Conservation (phyloP, 2,797 vertebrate genomes). For the Peromyscus attwateri region DNA sequence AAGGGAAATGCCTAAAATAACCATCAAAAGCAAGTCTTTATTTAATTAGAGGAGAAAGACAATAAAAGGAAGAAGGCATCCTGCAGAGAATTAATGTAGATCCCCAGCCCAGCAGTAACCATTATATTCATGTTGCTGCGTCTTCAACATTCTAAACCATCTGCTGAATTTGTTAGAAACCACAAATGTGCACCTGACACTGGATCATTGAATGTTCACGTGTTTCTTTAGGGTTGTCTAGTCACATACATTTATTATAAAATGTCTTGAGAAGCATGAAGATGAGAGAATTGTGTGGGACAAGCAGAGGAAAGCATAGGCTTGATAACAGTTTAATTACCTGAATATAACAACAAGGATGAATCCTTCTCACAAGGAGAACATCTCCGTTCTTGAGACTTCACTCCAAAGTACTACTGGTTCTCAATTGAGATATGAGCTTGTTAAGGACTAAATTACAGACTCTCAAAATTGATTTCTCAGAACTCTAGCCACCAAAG, state of each 20-base stretch:
- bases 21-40: neutral
- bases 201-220: no score
- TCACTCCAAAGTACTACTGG: neutral
- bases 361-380: neutral
- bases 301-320: neutral
- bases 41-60: neutral
- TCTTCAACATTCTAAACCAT: neutral
- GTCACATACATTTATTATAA: neutral
- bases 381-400: neutral
- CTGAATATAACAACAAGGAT: neutral
- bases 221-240: neutral
- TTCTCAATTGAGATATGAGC: neutral
- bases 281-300: neutral
- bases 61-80: neutral
- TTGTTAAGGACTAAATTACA: neutral
- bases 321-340: neutral
- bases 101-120: neutral
- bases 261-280: neutral
- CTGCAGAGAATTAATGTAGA: neutral
- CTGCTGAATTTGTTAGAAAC: neutral
- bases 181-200: neutral
- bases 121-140: neutral
- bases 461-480: neutral
- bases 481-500: neutral
- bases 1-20: neutral